Conservation (phyloP, 1,140 invertebrate species). For the Phenacoccus solenopsis region DNA sequence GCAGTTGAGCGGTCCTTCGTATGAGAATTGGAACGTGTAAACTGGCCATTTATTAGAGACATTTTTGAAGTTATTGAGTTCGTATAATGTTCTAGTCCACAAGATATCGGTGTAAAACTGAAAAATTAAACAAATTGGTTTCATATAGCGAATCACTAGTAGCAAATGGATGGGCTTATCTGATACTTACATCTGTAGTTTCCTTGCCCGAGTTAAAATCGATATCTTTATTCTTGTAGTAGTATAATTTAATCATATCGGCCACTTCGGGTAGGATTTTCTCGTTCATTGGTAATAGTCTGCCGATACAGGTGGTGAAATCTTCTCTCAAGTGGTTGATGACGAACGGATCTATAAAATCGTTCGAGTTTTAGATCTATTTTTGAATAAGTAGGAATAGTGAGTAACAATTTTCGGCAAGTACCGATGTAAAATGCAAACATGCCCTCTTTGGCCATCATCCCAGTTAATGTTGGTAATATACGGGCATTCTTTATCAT, state of each 20-base stretch:
- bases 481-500: neutral
- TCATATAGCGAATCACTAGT: neutral
- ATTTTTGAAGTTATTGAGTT: neutral
- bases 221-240: constrained; percentile 3
- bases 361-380: too few species aligned
- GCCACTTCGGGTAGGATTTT: neutral
- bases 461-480: neutral
- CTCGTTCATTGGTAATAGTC: neutral
- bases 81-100: neutral
- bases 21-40: neutral
- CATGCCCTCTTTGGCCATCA: neutral
- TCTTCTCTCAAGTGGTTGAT: neutral
- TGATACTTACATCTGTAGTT: neutral
- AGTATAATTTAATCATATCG: neutral
- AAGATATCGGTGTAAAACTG: neutral
- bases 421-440: neutral
- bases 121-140: neutral
- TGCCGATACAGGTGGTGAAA: neutral
- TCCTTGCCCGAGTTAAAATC: neutral
- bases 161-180: too few species aligned
- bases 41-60: neutral
- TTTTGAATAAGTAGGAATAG: too few species aligned
- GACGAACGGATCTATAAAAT: neutral
- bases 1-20: neutral
- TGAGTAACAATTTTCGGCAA: too few species aligned